Evolutionary conservation across 2,888 invertebrate species (phyloP).

Genomic region (Drosophila gaucha): DNA sequence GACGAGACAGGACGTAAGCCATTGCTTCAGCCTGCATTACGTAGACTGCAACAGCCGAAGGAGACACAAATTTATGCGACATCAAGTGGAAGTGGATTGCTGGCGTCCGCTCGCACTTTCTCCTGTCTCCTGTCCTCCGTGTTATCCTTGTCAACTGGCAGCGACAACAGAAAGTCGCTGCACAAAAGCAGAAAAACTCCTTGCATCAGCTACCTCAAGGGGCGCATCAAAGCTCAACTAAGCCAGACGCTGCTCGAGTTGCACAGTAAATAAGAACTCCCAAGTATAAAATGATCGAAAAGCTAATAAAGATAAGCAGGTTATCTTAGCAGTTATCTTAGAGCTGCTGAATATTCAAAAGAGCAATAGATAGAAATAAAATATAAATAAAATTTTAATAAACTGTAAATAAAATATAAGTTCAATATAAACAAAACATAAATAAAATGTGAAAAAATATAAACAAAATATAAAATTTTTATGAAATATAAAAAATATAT

Average conservation of each 20-base stretch:
- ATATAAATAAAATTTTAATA: no score
- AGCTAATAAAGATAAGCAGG: conserved; percentile 1
- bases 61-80: conserved; percentile 65
- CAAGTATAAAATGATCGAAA: conserved; percentile 4
- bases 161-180: conserved; percentile 22
- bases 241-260: conserved; percentile 10
- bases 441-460: no score
- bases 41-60: conserved; percentile 29
- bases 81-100: conserved; percentile 56
- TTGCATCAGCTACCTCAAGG: conserved; percentile 24
- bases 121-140: conserved; percentile 6
- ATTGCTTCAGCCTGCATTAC: conserved; percentile 52
- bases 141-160: conserved; percentile 41
- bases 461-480: no score
- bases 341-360: not conserved
- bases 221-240: conserved; percentile 24
- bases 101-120: conserved; percentile 32
- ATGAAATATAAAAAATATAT: no score
- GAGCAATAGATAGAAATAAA: no score
- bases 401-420: no score
- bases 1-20: conserved; percentile 59
- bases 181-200: conserved; percentile 22
- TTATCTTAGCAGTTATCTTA: no score
- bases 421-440: no score
- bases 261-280: not conserved